Conservation (phyloP, 2,113 vertebrate species). For the Cromileptes altivelis region DNA sequence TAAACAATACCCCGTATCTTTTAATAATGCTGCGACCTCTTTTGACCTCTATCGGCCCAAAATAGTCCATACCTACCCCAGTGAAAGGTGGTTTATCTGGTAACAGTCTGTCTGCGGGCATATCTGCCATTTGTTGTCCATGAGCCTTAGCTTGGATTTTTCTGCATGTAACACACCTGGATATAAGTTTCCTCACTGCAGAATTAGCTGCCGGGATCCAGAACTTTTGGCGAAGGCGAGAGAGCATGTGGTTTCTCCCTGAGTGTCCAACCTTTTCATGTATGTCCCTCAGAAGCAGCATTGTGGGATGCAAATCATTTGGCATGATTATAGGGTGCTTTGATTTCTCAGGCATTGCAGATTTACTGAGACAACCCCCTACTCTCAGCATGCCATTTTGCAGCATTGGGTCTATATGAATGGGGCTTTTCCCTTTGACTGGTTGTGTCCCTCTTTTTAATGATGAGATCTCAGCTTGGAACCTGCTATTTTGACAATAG, state of each 20-base stretch:
- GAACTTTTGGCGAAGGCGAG: not conserved
- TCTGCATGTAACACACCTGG: not conserved
- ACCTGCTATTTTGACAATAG: not conserved
- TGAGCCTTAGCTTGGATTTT: too few relatives aligned
- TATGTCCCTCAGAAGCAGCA: not conserved
- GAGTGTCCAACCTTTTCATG: not conserved
- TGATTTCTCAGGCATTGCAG: too few relatives aligned
- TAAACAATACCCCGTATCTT: too few relatives aligned
- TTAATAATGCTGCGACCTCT: too few relatives aligned
- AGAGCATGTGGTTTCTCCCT: not conserved
- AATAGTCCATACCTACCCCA: too few relatives aligned
- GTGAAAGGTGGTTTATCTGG: too few relatives aligned
- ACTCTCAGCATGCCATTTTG: too few relatives aligned
- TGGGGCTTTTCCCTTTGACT: not conserved
- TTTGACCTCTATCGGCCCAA: too few relatives aligned
- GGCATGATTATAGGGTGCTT: not conserved
- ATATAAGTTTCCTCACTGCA: not conserved
- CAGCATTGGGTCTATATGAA: too few relatives aligned
- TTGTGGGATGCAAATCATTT: not conserved
- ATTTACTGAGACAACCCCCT: too few relatives aligned
- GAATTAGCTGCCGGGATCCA: not conserved
- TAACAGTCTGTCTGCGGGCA: too few relatives aligned
- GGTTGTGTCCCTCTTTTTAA: not conserved
- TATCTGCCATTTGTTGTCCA: too few relatives aligned
- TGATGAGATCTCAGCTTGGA: not conserved